Evolutionary conservation across 2,797 vertebrate species (phyloP).

Genomic region (Chelon auratus): DNA sequence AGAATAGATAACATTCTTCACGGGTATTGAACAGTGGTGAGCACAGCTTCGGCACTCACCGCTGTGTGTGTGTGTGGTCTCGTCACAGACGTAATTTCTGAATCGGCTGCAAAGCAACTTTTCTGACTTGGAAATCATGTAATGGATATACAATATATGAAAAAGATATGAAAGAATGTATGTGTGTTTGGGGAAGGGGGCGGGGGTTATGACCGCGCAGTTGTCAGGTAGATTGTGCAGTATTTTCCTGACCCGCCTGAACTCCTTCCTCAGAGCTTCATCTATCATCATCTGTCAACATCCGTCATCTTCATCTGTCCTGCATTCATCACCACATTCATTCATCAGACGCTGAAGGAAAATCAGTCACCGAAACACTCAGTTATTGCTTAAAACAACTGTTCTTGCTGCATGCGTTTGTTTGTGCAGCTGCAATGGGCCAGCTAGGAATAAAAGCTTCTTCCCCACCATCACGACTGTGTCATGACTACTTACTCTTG

Average conservation of each 20-base stretch:
- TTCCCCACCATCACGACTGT: no score
- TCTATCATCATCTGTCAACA: slow-evolving; percentile 40
- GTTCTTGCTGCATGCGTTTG: not conserved
- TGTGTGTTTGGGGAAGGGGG: not conserved
- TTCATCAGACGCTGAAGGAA: slow-evolving; percentile 18
- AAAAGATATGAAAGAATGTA: not conserved
- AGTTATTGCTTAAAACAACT: slow-evolving; percentile 7
- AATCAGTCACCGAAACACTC: slow-evolving; percentile 14
- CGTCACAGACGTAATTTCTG: slow-evolving; percentile 45
- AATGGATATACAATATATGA: not conserved
- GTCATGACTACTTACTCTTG: no score
- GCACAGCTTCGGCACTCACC: slow-evolving; percentile 15
- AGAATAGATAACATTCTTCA: slow-evolving; percentile 72
- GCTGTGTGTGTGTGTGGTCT: slow-evolving; percentile 53
- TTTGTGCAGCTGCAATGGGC: not conserved
- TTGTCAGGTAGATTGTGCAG: not conserved
- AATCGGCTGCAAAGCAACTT: slow-evolving; percentile 32
- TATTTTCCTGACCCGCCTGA: not conserved
- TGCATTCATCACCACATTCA: slow-evolving; percentile 39
- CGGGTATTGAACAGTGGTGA: slow-evolving; percentile 50
- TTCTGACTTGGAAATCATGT: slow-evolving; percentile 5
- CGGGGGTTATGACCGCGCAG: not conserved
- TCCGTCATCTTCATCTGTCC: slow-evolving; percentile 26
- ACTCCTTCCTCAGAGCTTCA: slow-evolving; percentile 13
- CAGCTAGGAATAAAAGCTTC: no score